These are phyloP conservation scores for Crocidura indochinensis DNA, from an alignment of 2,797 vertebrate genomes.

Conservation along the genomic window DNA sequence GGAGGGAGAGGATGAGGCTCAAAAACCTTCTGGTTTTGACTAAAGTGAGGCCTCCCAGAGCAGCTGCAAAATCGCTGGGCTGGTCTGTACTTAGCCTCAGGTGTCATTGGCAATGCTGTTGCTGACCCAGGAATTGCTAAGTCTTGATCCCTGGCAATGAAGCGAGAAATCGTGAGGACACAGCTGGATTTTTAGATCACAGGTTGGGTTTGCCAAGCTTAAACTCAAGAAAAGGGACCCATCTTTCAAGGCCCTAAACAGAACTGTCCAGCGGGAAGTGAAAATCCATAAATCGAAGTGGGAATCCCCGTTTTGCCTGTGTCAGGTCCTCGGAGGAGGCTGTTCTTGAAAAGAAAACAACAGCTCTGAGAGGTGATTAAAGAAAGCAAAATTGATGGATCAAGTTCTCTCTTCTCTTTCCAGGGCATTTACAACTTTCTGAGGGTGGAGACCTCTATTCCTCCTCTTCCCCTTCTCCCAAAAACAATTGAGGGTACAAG, in stretches of 20 bases:
- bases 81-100: constrained; percentile 38
- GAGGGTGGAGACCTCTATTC: not conserved
- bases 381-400: not conserved
- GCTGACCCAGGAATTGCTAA: constrained; percentile 49
- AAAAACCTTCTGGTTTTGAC: not conserved
- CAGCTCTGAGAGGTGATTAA: constrained; percentile 47
- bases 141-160: constrained; percentile 71
- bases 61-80: not conserved
- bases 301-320: constrained; percentile 49
- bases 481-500: not conserved
- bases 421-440: not conserved
- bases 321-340: constrained; percentile 7
- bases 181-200: constrained; percentile 71
- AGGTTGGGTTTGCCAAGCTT: constrained; percentile 35
- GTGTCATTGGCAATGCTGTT: constrained; percentile 34
- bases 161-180: constrained; percentile 28
- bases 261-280: constrained; percentile 47
- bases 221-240: not conserved
- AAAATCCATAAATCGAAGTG: constrained; percentile 41
- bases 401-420: not conserved
- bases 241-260: constrained; percentile 47
- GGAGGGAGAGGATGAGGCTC: no score
- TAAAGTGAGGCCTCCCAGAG: not conserved
- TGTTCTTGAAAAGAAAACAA: constrained; percentile 33
- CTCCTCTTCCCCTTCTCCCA: not conserved